Percentiles rank a stretch among this genome's conserved stretches.
Evolutionary conservation across 2,888 invertebrate genomes (phyloP).

Genomic region (Tachina fera): DNA sequence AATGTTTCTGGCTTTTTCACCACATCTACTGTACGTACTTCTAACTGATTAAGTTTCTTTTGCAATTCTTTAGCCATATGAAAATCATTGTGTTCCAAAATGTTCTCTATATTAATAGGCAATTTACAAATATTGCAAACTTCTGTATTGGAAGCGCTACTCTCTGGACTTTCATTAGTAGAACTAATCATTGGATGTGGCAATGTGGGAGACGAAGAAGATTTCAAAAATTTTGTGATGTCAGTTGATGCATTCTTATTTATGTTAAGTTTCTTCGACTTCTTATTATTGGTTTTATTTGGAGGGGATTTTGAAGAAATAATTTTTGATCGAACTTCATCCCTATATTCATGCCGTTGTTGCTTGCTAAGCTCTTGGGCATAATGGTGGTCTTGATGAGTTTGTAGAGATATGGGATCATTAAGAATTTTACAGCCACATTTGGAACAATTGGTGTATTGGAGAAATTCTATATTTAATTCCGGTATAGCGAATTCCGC

Average conservation of each 20-base stretch:
- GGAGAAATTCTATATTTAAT: slow-evolving; percentile 73
- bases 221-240: slow-evolving; percentile 77
- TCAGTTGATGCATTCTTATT: slow-evolving; percentile 57
- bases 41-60: slow-evolving; percentile 77
- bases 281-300: slow-evolving; percentile 60
- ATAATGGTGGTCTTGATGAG: slow-evolving; percentile 90
- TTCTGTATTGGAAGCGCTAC: slow-evolving; percentile 74
- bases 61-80: slow-evolving; percentile 92
- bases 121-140: slow-evolving; percentile 89
- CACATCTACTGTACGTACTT: slow-evolving; percentile 74
- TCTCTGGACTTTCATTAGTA: not conserved
- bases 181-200: not conserved
- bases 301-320: slow-evolving; percentile 71
- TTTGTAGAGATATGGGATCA: slow-evolving; percentile 84
- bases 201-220: slow-evolving; percentile 24
- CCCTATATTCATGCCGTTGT: slow-evolving; percentile 81
- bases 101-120: slow-evolving; percentile 85
- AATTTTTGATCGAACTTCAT: slow-evolving; percentile 76
- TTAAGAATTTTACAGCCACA: slow-evolving; percentile 86
- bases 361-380: slow-evolving; percentile 87
- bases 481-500: slow-evolving; percentile 78
- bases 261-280: slow-evolving; percentile 50
- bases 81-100: slow-evolving; percentile 91
- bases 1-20: slow-evolving; percentile 69
- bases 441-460: slow-evolving; percentile 84